Base-by-base conservation (phyloP, 2,797 vertebrate genomes). In the Arnoldichthys spilopterus region DNA sequence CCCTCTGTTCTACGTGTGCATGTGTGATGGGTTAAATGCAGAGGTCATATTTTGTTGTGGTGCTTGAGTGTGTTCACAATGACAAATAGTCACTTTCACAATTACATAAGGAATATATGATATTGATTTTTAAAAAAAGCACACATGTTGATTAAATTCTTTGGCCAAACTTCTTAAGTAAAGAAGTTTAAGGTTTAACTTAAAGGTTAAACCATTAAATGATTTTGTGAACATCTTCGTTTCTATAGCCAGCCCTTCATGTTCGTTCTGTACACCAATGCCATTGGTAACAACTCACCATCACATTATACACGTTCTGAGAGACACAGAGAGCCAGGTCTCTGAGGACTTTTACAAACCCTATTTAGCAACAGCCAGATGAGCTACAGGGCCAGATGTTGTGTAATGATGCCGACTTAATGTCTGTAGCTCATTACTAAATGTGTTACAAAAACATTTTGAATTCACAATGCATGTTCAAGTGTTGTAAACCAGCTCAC, bases 401-500 rank as follows among this genome's bases (percentile, higher is more conserved):
- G 26, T 37, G 22, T 26, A 67, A 59, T 20, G 16, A 62, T 9
- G 26, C 54, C 2, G 8, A 61, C 59, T 61, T 51, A n/a, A 40
- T 56, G 12, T 24, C 16, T 53, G 51, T 3, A 37, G 1, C 5
- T 26, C 0, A 4, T 5, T 12, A 3, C 54, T 24, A 1, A 26
- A 4, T 3, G 22, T 24, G 11, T 26, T 12, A 56, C 22, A 4
- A n/a, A n/a, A n/a, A n/a, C n/a, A n/a, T n/a, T n/a, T n/a, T n/a
- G n/a, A n/a, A n/a, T n/a, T n/a, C n/a, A n/a, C 2, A 20, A 49
- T 28, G 16, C 30, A n/a, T 26, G 15, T 58, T 45, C 24, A 28
- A 34, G 24, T 22, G 30, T 24, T 18, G 6, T 30, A 28, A 34
- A 47, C 20, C 16, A 37, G 26, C 51, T 87, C 85, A 97, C 96